Evolutionary conservation across 2,113 vertebrate species (phyloP).

Genomic region (Steatornis caripensis): DNA sequence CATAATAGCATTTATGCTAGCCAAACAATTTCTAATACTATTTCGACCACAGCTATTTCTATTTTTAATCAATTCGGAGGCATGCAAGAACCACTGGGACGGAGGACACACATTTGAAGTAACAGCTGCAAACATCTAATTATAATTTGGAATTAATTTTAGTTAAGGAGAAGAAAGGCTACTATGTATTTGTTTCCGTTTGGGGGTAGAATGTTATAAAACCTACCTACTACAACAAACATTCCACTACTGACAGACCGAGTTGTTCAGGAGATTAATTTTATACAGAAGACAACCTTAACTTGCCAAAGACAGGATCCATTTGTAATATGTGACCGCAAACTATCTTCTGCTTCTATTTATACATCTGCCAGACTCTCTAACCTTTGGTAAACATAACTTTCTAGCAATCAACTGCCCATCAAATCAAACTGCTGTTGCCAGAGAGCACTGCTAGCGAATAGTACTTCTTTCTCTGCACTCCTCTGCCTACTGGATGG

Average conservation of each 20-base stretch:
- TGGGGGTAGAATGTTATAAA: not conserved
- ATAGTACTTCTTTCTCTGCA: not conserved
- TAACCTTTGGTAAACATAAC: slow-evolving; percentile 26
- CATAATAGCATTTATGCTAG: not conserved
- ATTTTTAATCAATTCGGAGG: slow-evolving; percentile 28
- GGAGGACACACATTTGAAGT: not conserved
- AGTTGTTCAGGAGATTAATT: not conserved
- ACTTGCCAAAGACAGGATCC: not conserved
- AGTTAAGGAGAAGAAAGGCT: not conserved
- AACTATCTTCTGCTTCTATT: not conserved
- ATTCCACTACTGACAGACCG: not conserved
- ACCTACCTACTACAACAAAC: not conserved
- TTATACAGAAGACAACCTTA: not conserved
- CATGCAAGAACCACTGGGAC: not conserved
- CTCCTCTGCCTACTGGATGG: not conserved
- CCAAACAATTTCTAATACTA: not conserved
- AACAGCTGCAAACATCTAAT: slow-evolving; percentile 42
- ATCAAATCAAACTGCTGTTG: not conserved
- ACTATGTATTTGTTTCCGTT: not conserved
- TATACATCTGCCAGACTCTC: not conserved
- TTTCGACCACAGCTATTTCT: slow-evolving; percentile 13
- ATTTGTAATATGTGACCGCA: not conserved
- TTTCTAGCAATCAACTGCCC: not conserved
- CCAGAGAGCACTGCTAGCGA: not conserved
- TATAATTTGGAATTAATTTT: slow-evolving; percentile 3